Conservation (phyloP, 92 coral and sea anemone species). For the Chrysogorgia sp. region DNA sequence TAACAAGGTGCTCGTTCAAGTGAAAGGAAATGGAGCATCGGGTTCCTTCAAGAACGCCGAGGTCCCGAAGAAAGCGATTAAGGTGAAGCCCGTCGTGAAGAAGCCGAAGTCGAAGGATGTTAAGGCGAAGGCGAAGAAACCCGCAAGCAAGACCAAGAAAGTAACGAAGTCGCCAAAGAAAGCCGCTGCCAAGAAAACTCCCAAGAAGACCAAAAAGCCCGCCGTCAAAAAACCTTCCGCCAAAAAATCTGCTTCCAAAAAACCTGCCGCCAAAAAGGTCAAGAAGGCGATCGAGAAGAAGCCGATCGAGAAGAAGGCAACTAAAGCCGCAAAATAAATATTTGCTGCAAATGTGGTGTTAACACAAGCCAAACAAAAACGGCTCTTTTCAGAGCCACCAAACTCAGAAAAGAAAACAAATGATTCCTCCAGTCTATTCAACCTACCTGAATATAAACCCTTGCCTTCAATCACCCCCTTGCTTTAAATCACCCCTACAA, state of each 20-base stretch:
- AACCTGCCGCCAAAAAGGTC: neutral
- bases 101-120: neutral
- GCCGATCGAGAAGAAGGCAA: neutral
- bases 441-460: neutral
- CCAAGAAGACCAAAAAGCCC: neutral
- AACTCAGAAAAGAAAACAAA: neutral
- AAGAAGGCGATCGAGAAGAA: neutral
- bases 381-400: constrained; percentile 19
- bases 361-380: neutral
- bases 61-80: neutral
- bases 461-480: no score
- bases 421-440: neutral
- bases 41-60: neutral
- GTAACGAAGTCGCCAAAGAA: neutral
- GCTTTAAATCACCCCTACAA: no score
- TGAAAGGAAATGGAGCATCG: neutral
- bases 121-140: neutral
- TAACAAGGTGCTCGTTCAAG: neutral
- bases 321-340: neutral
- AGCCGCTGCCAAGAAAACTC: neutral
- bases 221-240: neutral
- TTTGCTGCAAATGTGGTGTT: neutral
- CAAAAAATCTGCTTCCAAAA: neutral
- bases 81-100: neutral
- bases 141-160: neutral